Evolutionary conservation across 2,888 invertebrate species (phyloP).

Genomic region (Lacanobia wlatinum): DNA sequence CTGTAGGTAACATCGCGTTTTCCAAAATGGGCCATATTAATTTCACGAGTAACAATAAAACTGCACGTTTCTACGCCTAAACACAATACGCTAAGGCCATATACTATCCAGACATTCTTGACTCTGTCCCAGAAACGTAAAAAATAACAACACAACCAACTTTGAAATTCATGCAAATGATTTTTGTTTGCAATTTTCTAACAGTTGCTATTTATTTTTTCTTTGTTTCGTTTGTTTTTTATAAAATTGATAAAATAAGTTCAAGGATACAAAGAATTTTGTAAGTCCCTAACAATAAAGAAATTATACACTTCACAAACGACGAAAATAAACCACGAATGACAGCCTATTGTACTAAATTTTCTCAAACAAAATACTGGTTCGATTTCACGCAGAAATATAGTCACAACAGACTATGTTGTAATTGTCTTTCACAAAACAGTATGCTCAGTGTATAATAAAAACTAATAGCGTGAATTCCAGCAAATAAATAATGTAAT

Average conservation of each 20-base stretch:
- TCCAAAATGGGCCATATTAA: conserved; percentile 85
- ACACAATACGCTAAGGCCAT: conserved; percentile 73
- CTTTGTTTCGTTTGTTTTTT: conserved; percentile 50
- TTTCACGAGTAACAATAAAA: conserved; percentile 61
- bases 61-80: conserved; percentile 75
- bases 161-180: conserved; percentile 76
- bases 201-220: conserved; percentile 44
- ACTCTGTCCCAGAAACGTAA: conserved; percentile 82
- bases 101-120: conserved; percentile 81
- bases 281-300: conserved; percentile 72
- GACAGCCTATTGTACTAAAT: conserved; percentile 68
- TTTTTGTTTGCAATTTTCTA: conserved; percentile 64
- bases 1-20: conserved; percentile 87
- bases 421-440: neutral
- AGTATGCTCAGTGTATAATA: neutral
- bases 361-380: conserved; percentile 55
- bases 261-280: conserved; percentile 85
- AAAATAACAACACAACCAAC: conserved; percentile 74
- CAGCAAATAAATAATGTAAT: too few relatives aligned
- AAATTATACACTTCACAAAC: conserved; percentile 78
- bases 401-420: conserved; percentile 26
- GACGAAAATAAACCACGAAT: conserved; percentile 86
- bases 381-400: conserved; percentile 64
- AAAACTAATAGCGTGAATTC: neutral
- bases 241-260: conserved; percentile 67